These are phyloP conservation scores for Ciona savignyi DNA, from an alignment of 23 tunicate genomes.

Conservation along the genomic window DNA sequence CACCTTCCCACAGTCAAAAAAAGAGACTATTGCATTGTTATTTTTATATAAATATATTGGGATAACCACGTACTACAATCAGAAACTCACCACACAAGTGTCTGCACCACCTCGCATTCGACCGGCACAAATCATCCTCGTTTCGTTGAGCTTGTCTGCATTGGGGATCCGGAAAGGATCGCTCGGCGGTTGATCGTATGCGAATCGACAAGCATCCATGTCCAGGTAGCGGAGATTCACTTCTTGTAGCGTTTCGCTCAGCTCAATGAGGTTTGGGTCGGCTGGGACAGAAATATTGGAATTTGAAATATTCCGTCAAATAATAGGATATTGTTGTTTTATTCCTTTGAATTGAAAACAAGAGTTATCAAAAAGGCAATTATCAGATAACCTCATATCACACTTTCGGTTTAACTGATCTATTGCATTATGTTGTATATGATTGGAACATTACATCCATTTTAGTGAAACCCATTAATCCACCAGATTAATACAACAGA, in stretches of 20 bases:
- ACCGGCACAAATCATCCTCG: slow-evolving; percentile 13
- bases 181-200: neutral
- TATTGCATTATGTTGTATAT: too few relatives aligned
- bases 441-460: too few relatives aligned
- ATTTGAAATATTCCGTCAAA: too few relatives aligned
- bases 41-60: too few relatives aligned
- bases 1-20: too few relatives aligned
- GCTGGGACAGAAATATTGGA: neutral
- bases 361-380: too few relatives aligned
- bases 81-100: slow-evolving; percentile 14
- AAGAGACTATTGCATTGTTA: too few relatives aligned
- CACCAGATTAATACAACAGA: too few relatives aligned
- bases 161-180: neutral
- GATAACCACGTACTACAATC: neutral
- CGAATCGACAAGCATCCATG: slow-evolving; percentile 6
- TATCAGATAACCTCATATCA: neutral
- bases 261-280: neutral
- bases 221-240: slow-evolving; percentile 7
- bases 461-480: too few relatives aligned
- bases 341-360: too few relatives aligned
- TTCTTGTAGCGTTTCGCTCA: slow-evolving; percentile 1
- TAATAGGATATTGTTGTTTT: neutral
- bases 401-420: too few relatives aligned
- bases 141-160: slow-evolving; percentile 4
- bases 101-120: slow-evolving; percentile 19